phyloP scores from a whole-genome alignment of 2,888 invertebrate species.

The Lithosia quadra region DNA sequence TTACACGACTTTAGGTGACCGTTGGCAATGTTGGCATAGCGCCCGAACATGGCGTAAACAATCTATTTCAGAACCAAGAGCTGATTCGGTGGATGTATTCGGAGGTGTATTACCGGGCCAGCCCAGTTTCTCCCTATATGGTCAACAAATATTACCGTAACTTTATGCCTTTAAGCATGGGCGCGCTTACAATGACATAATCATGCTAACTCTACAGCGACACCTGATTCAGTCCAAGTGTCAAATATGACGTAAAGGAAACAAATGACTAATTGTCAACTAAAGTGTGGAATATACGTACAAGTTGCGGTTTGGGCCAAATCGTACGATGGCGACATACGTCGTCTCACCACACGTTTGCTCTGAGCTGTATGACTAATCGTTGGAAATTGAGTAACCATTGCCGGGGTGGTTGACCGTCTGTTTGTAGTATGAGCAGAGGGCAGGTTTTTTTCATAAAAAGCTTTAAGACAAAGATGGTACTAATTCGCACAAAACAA shows the following conservation, averaged over 20 bases:
- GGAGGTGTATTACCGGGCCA: conserved; percentile 58
- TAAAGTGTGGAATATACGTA: conserved; percentile 50
- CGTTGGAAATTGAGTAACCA: conserved; percentile 80
- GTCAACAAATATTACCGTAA: conserved; percentile 25
- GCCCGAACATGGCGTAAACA: conserved; percentile 84
- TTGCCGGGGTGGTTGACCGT: conserved; percentile 79
- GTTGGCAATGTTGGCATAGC: conserved; percentile 80
- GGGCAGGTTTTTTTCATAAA: conserved; percentile 71
- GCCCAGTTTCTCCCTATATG: conserved; percentile 46
- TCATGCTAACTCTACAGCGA: conserved; percentile 22
- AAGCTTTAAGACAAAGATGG: conserved; percentile 53
- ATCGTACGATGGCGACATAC: conserved; percentile 64
- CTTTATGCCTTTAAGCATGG: conserved; percentile 17
- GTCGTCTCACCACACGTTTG: conserved; percentile 73
- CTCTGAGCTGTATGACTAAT: conserved; percentile 75
- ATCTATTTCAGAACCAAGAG: conserved; percentile 83
- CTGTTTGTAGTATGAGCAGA: conserved; percentile 70
- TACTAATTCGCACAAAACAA: conserved; percentile 55
- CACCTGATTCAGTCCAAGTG: conserved; percentile 20
- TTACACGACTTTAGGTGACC: conserved; percentile 77
- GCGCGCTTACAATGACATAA: conserved; percentile 20
- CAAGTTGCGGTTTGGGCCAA: conserved; percentile 63
- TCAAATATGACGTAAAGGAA: conserved; percentile 11
- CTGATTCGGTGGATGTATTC: conserved; percentile 73
- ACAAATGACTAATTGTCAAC: conserved; percentile 30